Conservation (phyloP, 2,113 vertebrate genomes). For the Hoplias malabaricus region DNA sequence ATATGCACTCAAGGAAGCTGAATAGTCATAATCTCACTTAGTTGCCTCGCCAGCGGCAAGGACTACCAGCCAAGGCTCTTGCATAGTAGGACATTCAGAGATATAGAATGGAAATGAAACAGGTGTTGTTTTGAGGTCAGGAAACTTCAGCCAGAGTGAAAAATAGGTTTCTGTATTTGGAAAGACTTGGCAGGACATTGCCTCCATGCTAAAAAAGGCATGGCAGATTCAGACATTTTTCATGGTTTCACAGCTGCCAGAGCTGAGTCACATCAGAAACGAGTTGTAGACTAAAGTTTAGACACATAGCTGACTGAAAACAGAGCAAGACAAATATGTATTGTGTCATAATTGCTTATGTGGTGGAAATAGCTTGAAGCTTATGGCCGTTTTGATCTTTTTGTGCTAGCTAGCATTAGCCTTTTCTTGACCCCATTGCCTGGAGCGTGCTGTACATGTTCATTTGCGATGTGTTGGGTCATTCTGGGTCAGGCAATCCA, state of each 20-base stretch:
- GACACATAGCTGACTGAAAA: not conserved
- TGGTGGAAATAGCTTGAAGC: slow-evolving; percentile 2
- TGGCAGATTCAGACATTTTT: not conserved
- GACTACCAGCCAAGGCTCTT: no score
- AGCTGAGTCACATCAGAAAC: slow-evolving; percentile 11
- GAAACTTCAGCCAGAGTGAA: not conserved
- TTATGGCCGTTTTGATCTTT: slow-evolving; percentile 10
- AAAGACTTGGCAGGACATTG: slow-evolving; percentile 10
- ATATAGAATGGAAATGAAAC: not conserved
- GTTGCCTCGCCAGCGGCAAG: no score
- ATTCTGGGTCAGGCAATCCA: slow-evolving; percentile 24
- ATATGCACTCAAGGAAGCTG: no score
- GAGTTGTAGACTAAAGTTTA: not conserved
- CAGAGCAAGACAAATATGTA: not conserved
- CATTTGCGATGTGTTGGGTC: slow-evolving; percentile 51
- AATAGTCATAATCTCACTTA: no score
- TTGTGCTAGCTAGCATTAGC: slow-evolving; percentile 4
- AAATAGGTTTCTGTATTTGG: not conserved
- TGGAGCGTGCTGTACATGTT: slow-evolving; percentile 48
- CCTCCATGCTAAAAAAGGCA: not conserved
- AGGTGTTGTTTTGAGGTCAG: not conserved
- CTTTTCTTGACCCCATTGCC: slow-evolving; percentile 40
- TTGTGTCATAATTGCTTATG: not conserved
- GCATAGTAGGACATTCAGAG: not conserved
- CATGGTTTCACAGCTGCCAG: not conserved